Percentiles rank a stretch among this genome's conserved stretches.
Conservation (phyloP, 1,140 invertebrate species). For the Solenopsis fugax region DNA sequence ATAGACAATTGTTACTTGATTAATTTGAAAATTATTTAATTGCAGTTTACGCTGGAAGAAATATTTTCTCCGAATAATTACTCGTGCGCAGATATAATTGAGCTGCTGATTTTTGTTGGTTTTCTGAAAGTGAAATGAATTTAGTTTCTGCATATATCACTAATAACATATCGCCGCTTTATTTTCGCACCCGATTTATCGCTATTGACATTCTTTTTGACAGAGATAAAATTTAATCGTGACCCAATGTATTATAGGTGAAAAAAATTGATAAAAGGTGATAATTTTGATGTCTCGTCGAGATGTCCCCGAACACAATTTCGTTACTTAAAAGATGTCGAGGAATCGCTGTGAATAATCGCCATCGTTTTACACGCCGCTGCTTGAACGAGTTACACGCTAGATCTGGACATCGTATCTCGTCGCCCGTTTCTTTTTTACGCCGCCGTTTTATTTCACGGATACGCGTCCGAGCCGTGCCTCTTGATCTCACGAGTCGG, state of each 20-base stretch:
- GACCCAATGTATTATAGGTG: neutral
- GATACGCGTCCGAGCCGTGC: too few relatives aligned
- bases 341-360: neutral
- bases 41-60: neutral
- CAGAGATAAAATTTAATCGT: slow-evolving; percentile 1
- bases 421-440: neutral
- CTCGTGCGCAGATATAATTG: neutral
- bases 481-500: neutral
- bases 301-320: neutral
- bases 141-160: neutral
- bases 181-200: slow-evolving; percentile 10
- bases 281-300: neutral
- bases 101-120: neutral
- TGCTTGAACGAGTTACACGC: slow-evolving; percentile 8
- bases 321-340: neutral
- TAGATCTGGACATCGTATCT: slow-evolving; percentile 13
- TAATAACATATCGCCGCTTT: neutral
- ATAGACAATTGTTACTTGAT: neutral
- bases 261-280: neutral
- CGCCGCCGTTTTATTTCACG: slow-evolving; percentile 26
- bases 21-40: neutral
- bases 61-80: neutral
- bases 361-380: slow-evolving; percentile 1
- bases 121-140: neutral
- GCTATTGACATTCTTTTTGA: slow-evolving; percentile 8